phyloP scores from a whole-genome alignment of 2,797 vertebrate species.

The Spea hammondii region DNA sequence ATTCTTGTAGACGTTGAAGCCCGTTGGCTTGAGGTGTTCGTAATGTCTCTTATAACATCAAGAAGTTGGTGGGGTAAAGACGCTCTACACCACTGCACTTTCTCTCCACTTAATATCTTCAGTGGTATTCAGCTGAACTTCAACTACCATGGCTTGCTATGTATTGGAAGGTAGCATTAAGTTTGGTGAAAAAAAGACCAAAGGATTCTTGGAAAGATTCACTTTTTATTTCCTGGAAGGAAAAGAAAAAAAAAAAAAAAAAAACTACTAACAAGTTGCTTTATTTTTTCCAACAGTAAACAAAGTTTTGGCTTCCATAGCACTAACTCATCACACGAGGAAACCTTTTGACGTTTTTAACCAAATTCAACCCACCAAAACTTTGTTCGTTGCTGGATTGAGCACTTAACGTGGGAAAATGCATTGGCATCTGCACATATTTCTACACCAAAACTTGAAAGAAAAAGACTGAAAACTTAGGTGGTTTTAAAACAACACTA shows the following conservation, averaged over 20 bases:
- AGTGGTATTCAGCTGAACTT: conserved; percentile 64
- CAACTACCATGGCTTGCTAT: conserved; percentile 55
- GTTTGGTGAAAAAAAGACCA: conserved; percentile 76
- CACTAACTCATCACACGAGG: conserved; percentile 64
- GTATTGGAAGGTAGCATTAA: conserved; percentile 61
- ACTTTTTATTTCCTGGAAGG: conserved; percentile 58
- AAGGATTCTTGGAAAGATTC: conserved; percentile 76
- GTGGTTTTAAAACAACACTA: conserved; percentile 66
- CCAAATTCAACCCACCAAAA: conserved; percentile 72
- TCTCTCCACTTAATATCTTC: conserved; percentile 65
- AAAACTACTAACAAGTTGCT: conserved; percentile 66
- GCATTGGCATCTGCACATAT: conserved; percentile 64
- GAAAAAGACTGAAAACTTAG: conserved; percentile 63
- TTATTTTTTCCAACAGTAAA: conserved; percentile 74
- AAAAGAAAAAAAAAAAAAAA: conserved; percentile 54
- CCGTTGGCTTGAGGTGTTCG: conserved; percentile 54
- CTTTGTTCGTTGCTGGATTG: conserved; percentile 63
- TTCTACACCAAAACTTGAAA: conserved; percentile 76
- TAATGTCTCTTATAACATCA: conserved; percentile 60
- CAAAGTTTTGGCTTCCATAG: conserved; percentile 65
- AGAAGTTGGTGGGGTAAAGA: conserved; percentile 44
- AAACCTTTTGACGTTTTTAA: conserved; percentile 60
- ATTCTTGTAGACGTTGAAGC: conserved; percentile 62
- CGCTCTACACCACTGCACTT: conserved; percentile 58
- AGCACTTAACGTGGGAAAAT: conserved; percentile 69